These are phyloP conservation scores for Carettochelys insculpta DNA, from an alignment of 2,113 vertebrate species.

Conservation along the genomic window DNA sequence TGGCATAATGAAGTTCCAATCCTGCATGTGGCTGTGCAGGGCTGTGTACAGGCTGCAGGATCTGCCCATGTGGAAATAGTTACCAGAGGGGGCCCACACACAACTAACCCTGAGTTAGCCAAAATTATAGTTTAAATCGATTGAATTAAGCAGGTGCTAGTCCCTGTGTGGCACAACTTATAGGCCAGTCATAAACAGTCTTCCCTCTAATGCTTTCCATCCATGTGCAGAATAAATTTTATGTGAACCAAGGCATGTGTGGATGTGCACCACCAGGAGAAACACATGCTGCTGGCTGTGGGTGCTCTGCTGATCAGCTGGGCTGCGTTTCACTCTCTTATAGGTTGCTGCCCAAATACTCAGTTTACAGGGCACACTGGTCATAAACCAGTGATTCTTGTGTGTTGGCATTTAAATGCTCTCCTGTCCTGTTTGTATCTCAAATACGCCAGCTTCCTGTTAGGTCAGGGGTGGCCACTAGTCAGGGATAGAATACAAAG, in stretches of 20 bases:
- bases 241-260: too few species aligned
- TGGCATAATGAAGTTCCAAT: neutral
- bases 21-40: neutral
- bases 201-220: too few species aligned
- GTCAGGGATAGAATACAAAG: too few species aligned
- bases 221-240: too few species aligned
- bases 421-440: neutral
- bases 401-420: fast-evolving
- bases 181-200: neutral
- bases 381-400: neutral
- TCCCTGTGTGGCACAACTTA: neutral
- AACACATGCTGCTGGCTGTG: too few species aligned
- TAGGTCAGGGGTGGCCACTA: too few species aligned
- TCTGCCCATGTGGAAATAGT: fast-evolving
- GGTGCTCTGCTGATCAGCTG: too few species aligned
- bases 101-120: neutral
- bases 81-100: neutral
- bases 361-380: too few species aligned
- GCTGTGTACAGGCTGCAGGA: fast-evolving
- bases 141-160: neutral
- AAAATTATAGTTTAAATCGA: fast-evolving
- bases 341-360: too few species aligned
- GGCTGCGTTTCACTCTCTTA: too few species aligned
- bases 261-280: too few species aligned
- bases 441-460: fast-evolving